Conservation (phyloP, 1,140 invertebrate species). For the Ips nitidus region DNA sequence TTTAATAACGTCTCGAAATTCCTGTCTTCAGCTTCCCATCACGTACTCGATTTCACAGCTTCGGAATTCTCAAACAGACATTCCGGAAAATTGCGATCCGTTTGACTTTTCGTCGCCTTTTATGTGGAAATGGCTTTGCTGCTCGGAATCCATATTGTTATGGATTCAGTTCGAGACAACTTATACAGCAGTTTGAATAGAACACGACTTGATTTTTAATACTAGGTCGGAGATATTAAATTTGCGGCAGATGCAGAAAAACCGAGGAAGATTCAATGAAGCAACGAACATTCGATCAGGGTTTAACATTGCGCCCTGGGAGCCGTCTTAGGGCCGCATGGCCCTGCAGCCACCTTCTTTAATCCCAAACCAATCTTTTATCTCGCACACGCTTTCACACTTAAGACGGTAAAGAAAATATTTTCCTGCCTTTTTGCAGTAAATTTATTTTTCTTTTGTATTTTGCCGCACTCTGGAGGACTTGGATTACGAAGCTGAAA, state of each 20-base stretch:
- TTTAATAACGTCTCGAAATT: slow-evolving; percentile 35
- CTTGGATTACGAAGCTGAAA: too few species aligned
- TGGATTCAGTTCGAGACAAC: neutral
- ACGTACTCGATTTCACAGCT: slow-evolving; percentile 31
- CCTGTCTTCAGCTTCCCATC: slow-evolving; percentile 35
- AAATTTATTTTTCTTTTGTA: slow-evolving; percentile 42
- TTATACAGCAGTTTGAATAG: neutral
- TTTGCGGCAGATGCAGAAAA: slow-evolving; percentile 23
- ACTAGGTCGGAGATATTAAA: neutral
- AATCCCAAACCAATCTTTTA: slow-evolving; percentile 54
- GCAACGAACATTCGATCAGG: slow-evolving; percentile 37
- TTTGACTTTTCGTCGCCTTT: slow-evolving; percentile 31
- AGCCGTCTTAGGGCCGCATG: slow-evolving; percentile 34
- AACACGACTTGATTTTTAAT: too few species aligned
- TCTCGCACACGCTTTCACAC: slow-evolving; percentile 51
- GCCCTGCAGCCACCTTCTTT: slow-evolving; percentile 45
- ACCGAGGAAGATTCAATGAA: slow-evolving; percentile 39
- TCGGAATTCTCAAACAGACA: slow-evolving; percentile 34
- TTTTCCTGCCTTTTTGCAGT: slow-evolving; percentile 39
- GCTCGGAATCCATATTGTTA: slow-evolving; percentile 33
- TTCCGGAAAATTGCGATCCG: slow-evolving; percentile 33
- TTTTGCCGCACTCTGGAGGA: neutral
- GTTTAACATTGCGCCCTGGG: slow-evolving; percentile 41
- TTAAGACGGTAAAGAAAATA: slow-evolving; percentile 47
- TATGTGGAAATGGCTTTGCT: slow-evolving; percentile 28